phyloP scores from a whole-genome alignment of 2,797 vertebrate genomes.

The Sphenodon punctatus region DNA sequence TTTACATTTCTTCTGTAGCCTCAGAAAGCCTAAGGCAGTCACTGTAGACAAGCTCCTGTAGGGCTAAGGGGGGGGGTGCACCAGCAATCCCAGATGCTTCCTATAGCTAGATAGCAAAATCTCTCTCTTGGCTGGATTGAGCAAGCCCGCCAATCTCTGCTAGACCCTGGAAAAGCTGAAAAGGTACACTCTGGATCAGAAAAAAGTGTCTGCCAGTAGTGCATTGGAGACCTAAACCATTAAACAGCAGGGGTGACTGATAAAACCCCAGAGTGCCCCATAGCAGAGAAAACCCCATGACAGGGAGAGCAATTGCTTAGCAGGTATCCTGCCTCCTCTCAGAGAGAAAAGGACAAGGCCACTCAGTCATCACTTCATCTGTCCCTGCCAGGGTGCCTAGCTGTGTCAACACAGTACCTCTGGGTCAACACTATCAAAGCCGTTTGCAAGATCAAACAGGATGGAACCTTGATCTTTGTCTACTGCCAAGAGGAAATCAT shows the following conservation, averaged over 20 bases:
- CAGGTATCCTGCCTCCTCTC: neutral
- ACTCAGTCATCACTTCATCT: conserved; percentile 11
- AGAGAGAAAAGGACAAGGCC: neutral
- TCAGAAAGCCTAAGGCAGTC: conserved; percentile 2
- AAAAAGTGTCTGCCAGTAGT: no score
- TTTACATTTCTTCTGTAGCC: no score
- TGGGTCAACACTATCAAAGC: neutral
- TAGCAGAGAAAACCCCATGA: no score
- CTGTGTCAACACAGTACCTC: neutral
- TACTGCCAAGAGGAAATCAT: conserved; percentile 22
- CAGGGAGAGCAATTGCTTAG: neutral
- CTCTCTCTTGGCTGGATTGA: neutral
- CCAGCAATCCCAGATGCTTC: neutral
- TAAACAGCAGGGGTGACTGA: no score
- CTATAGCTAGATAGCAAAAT: neutral
- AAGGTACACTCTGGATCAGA: neutral
- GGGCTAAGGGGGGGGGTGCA: no score
- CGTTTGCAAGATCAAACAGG: conserved; percentile 12
- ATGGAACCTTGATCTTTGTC: conserved; percentile 25
- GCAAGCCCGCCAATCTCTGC: neutral
- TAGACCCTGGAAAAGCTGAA: neutral
- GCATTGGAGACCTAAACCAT: no score
- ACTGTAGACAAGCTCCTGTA: neutral
- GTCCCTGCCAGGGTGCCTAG: neutral
- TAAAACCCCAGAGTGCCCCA: no score